These are phyloP conservation scores for Acrobeloides nanus DNA, from an alignment of 2,888 invertebrate species.

Conservation along the genomic window DNA sequence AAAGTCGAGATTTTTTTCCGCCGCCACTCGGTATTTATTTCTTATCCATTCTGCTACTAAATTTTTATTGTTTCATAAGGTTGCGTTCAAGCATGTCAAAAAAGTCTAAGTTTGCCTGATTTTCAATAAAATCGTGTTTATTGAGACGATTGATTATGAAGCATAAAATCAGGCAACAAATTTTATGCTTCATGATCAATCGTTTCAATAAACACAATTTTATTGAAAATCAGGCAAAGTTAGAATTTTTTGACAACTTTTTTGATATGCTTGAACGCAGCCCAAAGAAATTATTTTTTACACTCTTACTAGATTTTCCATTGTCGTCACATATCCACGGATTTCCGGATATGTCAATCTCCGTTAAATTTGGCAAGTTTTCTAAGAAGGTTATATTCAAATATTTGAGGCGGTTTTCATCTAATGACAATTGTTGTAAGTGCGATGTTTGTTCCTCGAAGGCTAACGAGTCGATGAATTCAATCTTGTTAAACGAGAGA, in stretches of 20 bases:
- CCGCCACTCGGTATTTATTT: conserved; percentile 29
- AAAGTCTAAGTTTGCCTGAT: too few species aligned
- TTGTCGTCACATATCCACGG: conserved; percentile 49
- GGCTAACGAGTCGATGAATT: conserved; percentile 22
- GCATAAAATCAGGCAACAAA: too few species aligned
- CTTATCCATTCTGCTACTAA: conserved; percentile 36
- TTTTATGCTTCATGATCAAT: too few species aligned
- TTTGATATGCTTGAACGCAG: too few species aligned
- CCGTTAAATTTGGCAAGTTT: conserved; percentile 58
- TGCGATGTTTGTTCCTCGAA: conserved; percentile 27
- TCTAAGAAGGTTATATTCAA: conserved; percentile 69
- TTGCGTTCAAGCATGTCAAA: too few species aligned
- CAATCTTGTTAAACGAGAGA: conserved; percentile 35
- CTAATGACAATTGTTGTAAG: conserved; percentile 70
- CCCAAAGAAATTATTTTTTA: too few species aligned
- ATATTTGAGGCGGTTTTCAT: conserved; percentile 73
- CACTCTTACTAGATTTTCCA: too few species aligned
- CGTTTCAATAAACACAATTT: too few species aligned
- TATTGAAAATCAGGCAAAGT: too few species aligned
- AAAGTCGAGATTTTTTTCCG: conserved; percentile 31
- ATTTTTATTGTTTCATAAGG: background rate
- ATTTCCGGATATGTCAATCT: conserved; percentile 54
- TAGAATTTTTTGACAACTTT: too few species aligned
- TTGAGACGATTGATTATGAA: too few species aligned
- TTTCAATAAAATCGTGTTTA: too few species aligned